Evolutionary conservation across 2,888 invertebrate species (phyloP).

Genomic region (Antheraea yamamai): DNA sequence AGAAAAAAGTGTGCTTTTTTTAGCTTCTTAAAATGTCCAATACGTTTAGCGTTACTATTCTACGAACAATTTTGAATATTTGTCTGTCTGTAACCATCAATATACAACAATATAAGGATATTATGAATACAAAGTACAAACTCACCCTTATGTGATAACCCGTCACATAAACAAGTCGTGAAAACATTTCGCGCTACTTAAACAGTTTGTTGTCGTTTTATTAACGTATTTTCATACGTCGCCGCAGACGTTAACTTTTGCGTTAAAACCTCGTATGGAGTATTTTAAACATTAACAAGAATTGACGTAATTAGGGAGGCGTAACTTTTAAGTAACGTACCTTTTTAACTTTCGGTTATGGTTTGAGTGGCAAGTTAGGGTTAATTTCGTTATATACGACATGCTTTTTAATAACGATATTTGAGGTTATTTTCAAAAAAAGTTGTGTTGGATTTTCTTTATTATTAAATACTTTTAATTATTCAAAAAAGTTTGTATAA

Average conservation of each 20-base stretch:
- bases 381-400: conserved; percentile 16
- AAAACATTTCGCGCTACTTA: conserved; percentile 36
- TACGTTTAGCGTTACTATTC: background rate
- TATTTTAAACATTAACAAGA: conserved; percentile 60
- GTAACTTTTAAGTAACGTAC: conserved; percentile 53
- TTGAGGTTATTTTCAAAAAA: background rate
- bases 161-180: conserved; percentile 40
- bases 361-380: conserved; percentile 20
- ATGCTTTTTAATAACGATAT: background rate
- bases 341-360: conserved; percentile 45
- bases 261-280: conserved; percentile 55
- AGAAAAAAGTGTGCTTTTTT: background rate
- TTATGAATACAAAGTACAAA: background rate
- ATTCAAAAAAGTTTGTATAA: no score
- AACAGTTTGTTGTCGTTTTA: conserved; percentile 43
- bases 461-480: background rate
- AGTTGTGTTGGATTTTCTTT: background rate
- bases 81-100: background rate
- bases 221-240: conserved; percentile 51
- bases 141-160: conserved; percentile 24
- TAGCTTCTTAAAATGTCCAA: background rate
- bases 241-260: conserved; percentile 46
- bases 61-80: background rate
- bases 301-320: conserved; percentile 61
- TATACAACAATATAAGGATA: background rate